Conservation (phyloP, 1,140 invertebrate genomes). For the Hermetia illucens region DNA sequence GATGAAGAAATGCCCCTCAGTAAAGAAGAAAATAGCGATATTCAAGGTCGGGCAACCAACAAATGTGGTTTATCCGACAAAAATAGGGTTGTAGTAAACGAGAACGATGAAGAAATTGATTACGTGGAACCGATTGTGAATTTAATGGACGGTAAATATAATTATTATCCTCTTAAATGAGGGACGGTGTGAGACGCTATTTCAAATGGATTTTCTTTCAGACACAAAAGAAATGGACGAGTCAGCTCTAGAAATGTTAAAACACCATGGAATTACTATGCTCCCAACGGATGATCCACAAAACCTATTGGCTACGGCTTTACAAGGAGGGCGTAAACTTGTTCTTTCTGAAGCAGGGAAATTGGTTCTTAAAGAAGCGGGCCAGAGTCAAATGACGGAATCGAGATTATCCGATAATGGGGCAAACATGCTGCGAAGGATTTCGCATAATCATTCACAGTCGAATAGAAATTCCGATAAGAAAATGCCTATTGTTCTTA, state of each 20-base stretch:
- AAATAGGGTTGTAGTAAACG: no score
- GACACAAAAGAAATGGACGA: conserved; percentile 21
- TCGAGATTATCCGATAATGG: no score
- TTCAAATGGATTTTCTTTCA: conserved; percentile 3
- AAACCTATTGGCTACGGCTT: conserved; percentile 47
- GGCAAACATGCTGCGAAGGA: no score
- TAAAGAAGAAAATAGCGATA: neutral
- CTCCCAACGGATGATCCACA: conserved; percentile 52
- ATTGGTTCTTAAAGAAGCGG: conserved; percentile 44
- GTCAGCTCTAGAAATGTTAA: conserved; percentile 45
- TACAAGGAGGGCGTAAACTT: conserved; percentile 66
- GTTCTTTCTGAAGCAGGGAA: conserved; percentile 67
- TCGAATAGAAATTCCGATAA: no score
- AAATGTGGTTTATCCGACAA: conserved; percentile 8
- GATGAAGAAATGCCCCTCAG: neutral
- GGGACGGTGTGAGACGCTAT: neutral
- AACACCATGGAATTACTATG: conserved; percentile 68
- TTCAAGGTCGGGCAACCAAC: neutral
- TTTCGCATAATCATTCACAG: no score
- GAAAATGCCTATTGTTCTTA: no score
- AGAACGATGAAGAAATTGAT: neutral
- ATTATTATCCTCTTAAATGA: conserved; percentile 16
- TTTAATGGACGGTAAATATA: no score
- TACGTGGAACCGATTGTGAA: neutral
- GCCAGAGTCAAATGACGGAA: no score